Percentiles rank a stretch among this genome's conserved stretches.
Evolutionary conservation across 2,113 vertebrate species (phyloP).

Genomic region (Melanocharis versteri): DNA sequence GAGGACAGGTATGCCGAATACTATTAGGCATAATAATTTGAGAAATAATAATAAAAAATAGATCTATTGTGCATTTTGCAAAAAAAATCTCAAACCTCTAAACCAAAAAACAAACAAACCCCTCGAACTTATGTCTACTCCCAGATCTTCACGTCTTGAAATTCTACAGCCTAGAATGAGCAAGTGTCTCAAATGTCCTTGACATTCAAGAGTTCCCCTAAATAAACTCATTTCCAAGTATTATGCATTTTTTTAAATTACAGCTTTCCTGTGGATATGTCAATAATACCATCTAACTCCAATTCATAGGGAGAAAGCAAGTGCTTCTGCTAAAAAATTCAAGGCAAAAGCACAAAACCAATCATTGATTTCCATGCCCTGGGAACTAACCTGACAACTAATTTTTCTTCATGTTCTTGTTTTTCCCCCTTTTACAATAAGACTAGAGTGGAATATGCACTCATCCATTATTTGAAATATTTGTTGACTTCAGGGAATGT

Average conservation of each 20-base stretch:
- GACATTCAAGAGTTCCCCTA: background rate
- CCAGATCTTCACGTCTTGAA: background rate
- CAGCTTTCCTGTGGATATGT: background rate
- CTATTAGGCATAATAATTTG: background rate
- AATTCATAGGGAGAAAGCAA: background rate
- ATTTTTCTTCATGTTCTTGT: background rate
- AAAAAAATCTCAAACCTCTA: background rate
- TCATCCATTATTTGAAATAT: conserved; percentile 40
- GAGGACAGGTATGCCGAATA: background rate
- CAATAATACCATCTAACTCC: background rate
- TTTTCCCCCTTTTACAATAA: background rate
- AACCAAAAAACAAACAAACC: background rate
- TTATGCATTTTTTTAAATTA: background rate
- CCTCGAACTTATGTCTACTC: background rate
- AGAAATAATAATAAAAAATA: background rate
- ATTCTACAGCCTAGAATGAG: background rate
- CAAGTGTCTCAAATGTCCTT: background rate
- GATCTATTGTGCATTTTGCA: background rate
- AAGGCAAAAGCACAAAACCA: conserved; percentile 1
- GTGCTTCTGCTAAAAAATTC: background rate
- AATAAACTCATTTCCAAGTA: background rate
- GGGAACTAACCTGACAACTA: conserved; percentile 11
- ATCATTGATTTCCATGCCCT: conserved; percentile 17
- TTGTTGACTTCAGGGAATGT: conserved; percentile 4
- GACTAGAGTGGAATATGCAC: background rate